A percentile compares a stretch with the other conserved stretches of the same genome.
Conservation (phyloP, 2,113 vertebrate genomes). For the Scophthalmus maximus region DNA sequence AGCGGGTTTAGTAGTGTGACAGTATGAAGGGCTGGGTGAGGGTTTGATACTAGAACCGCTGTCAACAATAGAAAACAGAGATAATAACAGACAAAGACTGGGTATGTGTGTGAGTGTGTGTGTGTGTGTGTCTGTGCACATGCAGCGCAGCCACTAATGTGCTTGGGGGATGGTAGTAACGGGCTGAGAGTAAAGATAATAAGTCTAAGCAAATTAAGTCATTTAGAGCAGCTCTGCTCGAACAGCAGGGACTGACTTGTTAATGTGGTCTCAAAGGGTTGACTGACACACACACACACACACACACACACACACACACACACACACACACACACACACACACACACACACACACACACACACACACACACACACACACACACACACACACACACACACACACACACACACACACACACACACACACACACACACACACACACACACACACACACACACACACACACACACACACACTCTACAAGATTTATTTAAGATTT, state of each 20-base stretch:
- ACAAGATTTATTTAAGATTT: conserved; percentile 46
- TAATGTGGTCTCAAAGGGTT: conserved; percentile 46
- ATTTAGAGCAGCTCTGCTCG: conserved; percentile 38
- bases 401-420: too few relatives aligned
- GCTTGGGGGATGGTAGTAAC: conserved; percentile 39
- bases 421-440: too few relatives aligned
- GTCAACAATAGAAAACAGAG: conserved; percentile 36
- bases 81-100: conserved; percentile 8
- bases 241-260: conserved; percentile 39
- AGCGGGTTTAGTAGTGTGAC: conserved; percentile 55
- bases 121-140: not conserved
- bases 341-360: too few relatives aligned
- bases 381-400: too few relatives aligned
- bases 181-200: conserved; percentile 48
- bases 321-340: too few relatives aligned
- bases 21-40: conserved; percentile 40
- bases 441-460: too few relatives aligned
- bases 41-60: conserved; percentile 37
- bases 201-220: conserved; percentile 41
- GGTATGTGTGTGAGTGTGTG: not conserved
- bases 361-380: too few relatives aligned
- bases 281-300: too few relatives aligned
- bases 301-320: too few relatives aligned
- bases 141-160: conserved; percentile 4
- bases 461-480: too few relatives aligned